Percentiles rank a stretch among this genome's conserved stretches.
phyloP scores from a whole-genome alignment of 2,888 invertebrate genomes.

The Folsomia candida region DNA sequence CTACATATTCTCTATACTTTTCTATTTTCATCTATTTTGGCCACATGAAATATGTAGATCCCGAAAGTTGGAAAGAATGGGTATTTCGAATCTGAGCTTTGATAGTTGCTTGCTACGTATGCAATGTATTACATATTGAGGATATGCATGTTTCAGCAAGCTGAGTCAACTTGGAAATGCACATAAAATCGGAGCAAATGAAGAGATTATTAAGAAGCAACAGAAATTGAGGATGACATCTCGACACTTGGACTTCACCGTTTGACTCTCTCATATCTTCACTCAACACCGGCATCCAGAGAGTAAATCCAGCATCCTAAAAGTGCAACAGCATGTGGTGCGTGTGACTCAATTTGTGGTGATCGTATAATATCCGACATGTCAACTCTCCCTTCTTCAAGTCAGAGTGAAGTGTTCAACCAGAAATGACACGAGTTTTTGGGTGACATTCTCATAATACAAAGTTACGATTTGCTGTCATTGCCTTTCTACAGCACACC shows the following conservation, averaged over 20 bases:
- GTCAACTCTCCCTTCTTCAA: conserved; percentile 4
- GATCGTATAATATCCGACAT: conserved; percentile 4
- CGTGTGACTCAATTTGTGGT: neutral
- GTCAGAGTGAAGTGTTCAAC: neutral
- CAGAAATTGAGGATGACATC: neutral
- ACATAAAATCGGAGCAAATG: neutral
- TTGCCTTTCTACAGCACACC: too few species aligned
- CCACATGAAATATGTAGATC: neutral
- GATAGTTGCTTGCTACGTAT: neutral
- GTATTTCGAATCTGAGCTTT: neutral
- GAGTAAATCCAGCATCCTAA: neutral
- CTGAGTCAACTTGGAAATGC: neutral
- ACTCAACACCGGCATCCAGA: neutral
- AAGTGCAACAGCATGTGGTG: neutral
- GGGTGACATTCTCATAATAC: neutral
- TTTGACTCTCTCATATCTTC: neutral
- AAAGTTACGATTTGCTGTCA: too few species aligned
- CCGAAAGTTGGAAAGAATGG: neutral
- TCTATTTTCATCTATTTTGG: neutral
- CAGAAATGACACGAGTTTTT: neutral
- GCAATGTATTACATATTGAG: neutral
- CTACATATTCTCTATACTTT: too few species aligned
- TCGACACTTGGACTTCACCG: conserved; percentile 1
- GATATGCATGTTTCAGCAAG: neutral
- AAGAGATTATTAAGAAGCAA: conserved; percentile 5